Evolutionary conservation across 1,140 invertebrate genomes (phyloP), one percentile per base, ranked within the genome.

Genomic region (Ectropis grisescens): DNA sequence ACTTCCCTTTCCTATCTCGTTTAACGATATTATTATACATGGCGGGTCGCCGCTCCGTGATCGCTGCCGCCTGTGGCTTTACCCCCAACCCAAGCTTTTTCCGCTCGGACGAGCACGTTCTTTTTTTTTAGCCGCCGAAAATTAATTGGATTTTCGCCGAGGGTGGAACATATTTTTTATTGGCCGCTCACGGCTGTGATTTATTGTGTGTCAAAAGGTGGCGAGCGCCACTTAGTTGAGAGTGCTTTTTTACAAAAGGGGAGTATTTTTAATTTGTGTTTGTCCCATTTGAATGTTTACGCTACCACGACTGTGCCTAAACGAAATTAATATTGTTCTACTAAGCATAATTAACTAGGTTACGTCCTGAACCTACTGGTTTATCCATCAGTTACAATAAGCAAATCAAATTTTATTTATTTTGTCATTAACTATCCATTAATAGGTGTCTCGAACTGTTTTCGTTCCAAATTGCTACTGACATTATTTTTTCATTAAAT

Each of bases 81-180:
- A 45, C 46, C 24, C 36, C 11, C 32, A 29, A 39, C 34, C 43
- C 48, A 35, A 54, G 54, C 58, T 69, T 72, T 72, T 61, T 61
- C 56, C 59, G 55, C 55, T 64, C 55, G 55, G 58, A 47, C 42
- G 59, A 45, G 51, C 65, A 52, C 61, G 59, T 60, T 69, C 65
- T 74, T 80, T 78, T 58, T n/a, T 75, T 76, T 80, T 69, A 65
- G 53, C 60, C 58, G 58, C 58, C 67, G 72, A 78, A 80, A 80
- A 80, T 80, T 80, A 80, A 80, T 80, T 80, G 75, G 72, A 75
- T 80, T 75, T 80, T 72, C 75, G 64, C 60, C 56, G 72, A 74
- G 72, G 75, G 68, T 71, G 66, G 58, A 78, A 78, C 71, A 76
- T 72, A 76, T 80, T 78, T 80, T 80, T 75, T 78, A 75, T 80